Evolutionary conservation across 1,140 invertebrate genomes (phyloP), one percentile per base, ranked within the genome.

Genomic region (Nomia melanderi): DNA sequence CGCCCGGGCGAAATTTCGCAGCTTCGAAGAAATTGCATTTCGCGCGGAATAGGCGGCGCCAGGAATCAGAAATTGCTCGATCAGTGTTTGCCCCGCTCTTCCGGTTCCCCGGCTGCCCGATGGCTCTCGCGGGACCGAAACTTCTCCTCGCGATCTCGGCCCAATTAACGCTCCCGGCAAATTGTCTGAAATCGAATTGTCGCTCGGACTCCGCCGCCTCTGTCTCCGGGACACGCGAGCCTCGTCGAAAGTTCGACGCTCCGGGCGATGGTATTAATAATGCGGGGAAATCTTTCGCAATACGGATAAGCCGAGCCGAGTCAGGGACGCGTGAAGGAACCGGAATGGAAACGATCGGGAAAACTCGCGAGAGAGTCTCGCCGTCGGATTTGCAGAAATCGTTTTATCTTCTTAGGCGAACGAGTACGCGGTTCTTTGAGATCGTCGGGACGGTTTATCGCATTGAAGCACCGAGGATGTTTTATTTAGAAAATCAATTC

Each of bases 151-250:
- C n/a, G 47, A 17, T n/a, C 47, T 62, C 63, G 67, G 17, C 25
- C 74, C 78, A 83, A 84, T 84, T 84, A 84, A 74, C 74, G 74
- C 63, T 69, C 47, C 60, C 33, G 69, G 65, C 54, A 83, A 79
- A 83, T 84, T 81, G 73, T 77, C 29, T 31, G 78, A 74, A 84
- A 84, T 84, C 64, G 81, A 74, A 77, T 84, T 84, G 76, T 83
- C 67, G 57, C 54, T 36, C 47, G 14, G 57, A 63, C 75, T 41
- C 7, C 17, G n/a, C 23, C 54, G 12, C 11, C 11, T 29, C 31
- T 31, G 11, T n/a, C 33, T 36, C 33, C 33, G 33, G 8, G 47
- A 50, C n/a, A 50, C n/a, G n/a, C 27, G 33, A 64, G 9, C 25
- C 20, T 56, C 11, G 17, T 20, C n/a, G 36, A 65, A 71, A 62